Percentiles rank a stretch among this genome's conserved stretches.
These are phyloP conservation scores for Pelagia noctiluca DNA, from an alignment of 30 jellyfish, hydroid and myxozoan genomes.

Conservation along the genomic window DNA sequence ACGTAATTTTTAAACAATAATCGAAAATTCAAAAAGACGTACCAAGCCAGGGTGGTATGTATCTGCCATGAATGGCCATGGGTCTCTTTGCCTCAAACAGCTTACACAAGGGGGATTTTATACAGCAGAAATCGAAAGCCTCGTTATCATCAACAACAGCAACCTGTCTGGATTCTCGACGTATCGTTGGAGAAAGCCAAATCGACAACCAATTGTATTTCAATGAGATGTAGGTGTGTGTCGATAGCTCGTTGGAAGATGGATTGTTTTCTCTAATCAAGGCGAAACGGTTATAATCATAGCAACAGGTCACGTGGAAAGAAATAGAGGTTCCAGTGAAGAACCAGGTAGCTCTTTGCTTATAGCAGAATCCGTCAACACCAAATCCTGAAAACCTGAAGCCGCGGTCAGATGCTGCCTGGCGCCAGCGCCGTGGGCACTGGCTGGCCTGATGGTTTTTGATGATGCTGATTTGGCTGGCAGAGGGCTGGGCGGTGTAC, in stretches of 20 bases:
- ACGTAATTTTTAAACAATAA: background rate
- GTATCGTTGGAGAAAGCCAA: background rate
- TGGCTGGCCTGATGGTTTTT: conserved; percentile 9
- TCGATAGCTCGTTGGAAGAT: background rate
- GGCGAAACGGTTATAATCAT: background rate
- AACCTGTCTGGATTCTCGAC: background rate
- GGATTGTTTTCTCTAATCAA: background rate
- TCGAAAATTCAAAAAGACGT: background rate
- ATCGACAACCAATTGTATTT: background rate
- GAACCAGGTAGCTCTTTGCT: conserved; percentile 28
- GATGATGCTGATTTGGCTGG: background rate
- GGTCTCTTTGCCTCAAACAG: conserved; percentile 34
- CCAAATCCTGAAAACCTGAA: conserved; percentile 10
- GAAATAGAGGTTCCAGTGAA: conserved; percentile 6
- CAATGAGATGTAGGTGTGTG: background rate
- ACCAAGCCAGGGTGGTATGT: conserved; percentile 25
- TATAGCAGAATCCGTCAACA: background rate
- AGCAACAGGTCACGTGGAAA: conserved; percentile 53
- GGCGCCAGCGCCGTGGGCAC: conserved; percentile 60
- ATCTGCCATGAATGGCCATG: conserved; percentile 12
- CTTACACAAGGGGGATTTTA: conserved; percentile 16
- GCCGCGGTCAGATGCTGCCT: conserved; percentile 39
- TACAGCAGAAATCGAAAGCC: conserved; percentile 49
- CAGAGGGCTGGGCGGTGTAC: conserved; percentile 39
- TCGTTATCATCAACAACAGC: conserved; percentile 8